Percentiles rank a stretch among this genome's conserved stretches.
Conservation (phyloP, 1,140 invertebrate species). For the Drosophila lacteicornis region DNA sequence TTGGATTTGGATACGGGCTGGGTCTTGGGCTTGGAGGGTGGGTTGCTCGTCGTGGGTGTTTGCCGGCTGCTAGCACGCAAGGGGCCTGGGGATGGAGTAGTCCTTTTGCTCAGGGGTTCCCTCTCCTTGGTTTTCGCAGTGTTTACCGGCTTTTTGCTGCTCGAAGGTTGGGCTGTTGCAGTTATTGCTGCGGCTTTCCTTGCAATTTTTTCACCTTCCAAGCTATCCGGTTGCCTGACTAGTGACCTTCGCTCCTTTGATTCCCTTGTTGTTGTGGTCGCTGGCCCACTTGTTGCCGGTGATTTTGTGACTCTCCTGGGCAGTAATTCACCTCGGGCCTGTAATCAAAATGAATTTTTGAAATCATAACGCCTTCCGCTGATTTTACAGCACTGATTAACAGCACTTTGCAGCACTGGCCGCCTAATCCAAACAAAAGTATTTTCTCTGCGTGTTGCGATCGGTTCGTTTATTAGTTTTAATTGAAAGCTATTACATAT, state of each 20-base stretch:
- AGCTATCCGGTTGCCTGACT: constrained; percentile 56
- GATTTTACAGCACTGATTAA: constrained; percentile 33
- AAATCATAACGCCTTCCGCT: background rate
- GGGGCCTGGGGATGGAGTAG: constrained; percentile 64
- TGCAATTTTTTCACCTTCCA: constrained; percentile 46
- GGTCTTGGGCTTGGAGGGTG: constrained; percentile 16
- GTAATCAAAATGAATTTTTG: constrained; percentile 15
- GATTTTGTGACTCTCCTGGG: constrained; percentile 55
- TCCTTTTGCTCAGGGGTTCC: constrained; percentile 33
- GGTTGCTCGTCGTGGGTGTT: constrained; percentile 28
- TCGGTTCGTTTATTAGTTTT: constrained; percentile 46
- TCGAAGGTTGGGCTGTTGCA: constrained; percentile 19
- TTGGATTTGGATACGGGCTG: constrained; percentile 47
- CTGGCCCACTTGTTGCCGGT: constrained; percentile 54
- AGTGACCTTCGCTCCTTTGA: constrained; percentile 31
- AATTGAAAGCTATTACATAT: constrained; percentile 31
- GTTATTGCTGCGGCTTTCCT: constrained; percentile 49
- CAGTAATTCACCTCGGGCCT: constrained; percentile 53
- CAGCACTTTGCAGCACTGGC: constrained; percentile 7
- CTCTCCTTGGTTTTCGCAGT: constrained; percentile 54
- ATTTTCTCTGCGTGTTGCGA: constrained; percentile 18
- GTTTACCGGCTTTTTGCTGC: constrained; percentile 44
- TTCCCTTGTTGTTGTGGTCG: constrained; percentile 19
- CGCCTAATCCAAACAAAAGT: constrained; percentile 28
- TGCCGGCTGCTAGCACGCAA: constrained; percentile 48